Evolutionary conservation across 2,888 invertebrate species (phyloP).

Genomic region (Heteromyza rotundicornis): DNA sequence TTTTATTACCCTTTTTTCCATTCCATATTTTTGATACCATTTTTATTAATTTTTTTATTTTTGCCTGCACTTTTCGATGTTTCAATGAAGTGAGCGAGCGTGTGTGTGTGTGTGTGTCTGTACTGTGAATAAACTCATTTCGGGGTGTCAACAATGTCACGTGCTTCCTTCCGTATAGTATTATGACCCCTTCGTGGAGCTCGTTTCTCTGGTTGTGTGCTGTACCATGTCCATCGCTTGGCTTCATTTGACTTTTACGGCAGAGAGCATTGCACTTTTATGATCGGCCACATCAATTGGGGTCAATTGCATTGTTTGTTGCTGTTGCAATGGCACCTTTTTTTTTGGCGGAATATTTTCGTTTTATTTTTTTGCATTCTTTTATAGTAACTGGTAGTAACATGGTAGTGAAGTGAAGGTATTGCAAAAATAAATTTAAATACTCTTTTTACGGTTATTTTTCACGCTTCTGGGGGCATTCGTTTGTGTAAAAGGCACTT

Average conservation of each 20-base stretch:
- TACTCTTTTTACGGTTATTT: background rate
- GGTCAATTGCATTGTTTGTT: constrained; percentile 4
- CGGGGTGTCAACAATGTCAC: background rate
- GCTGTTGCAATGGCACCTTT: constrained; percentile 1
- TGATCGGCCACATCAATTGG: background rate
- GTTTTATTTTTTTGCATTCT: too few relatives aligned
- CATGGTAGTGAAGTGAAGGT: background rate
- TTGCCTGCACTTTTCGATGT: background rate
- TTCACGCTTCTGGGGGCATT: background rate
- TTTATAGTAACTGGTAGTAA: too few relatives aligned
- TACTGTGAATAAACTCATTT: background rate
- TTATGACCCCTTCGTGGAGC: too few relatives aligned
- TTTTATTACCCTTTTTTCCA: background rate
- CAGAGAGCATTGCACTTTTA: background rate
- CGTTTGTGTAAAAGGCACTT: too few relatives aligned
- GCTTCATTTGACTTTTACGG: too few relatives aligned
- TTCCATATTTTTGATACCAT: background rate
- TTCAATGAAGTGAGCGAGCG: too few relatives aligned
- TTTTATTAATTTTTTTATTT: background rate
- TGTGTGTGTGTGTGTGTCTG: too few relatives aligned
- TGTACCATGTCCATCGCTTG: background rate
- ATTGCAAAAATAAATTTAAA: background rate
- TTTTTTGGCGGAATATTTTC: too few relatives aligned
- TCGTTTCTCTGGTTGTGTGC: too few relatives aligned
- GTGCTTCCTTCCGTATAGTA: background rate